phyloP scores from a whole-genome alignment of 53 echinoderm and acorn worm genomes.

The Pentamera pediparva region DNA sequence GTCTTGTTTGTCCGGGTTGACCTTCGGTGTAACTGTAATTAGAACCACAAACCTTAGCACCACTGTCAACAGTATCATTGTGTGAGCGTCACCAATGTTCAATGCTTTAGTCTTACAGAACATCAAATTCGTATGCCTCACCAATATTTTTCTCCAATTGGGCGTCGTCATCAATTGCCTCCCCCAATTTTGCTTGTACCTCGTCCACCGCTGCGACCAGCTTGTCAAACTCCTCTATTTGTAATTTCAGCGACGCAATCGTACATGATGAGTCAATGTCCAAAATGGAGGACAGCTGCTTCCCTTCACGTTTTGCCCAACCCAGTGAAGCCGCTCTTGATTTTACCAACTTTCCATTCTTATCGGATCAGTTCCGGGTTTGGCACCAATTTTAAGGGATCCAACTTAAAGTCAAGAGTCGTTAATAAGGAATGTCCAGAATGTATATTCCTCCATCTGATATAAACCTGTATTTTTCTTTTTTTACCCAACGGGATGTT shows the following conservation, averaged over 20 bases:
- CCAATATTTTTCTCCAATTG: neutral
- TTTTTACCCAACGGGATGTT: too few relatives aligned
- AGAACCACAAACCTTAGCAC: too few relatives aligned
- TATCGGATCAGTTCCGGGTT: too few relatives aligned
- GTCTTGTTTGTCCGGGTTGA: neutral
- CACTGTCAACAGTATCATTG: neutral
- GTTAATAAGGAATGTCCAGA: too few relatives aligned
- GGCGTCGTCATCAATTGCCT: neutral
- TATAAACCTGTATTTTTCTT: too few relatives aligned
- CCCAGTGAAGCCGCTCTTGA: too few relatives aligned
- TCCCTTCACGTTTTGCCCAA: constrained; percentile 11
- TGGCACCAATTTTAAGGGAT: too few relatives aligned
- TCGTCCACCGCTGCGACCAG: neutral
- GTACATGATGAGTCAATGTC: neutral
- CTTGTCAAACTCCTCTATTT: constrained; percentile 28
- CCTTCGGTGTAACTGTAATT: too few relatives aligned
- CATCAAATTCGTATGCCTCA: constrained; percentile 2
- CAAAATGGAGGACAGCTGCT: constrained; percentile 1
- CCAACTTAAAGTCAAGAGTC: too few relatives aligned
- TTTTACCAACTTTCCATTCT: too few relatives aligned
- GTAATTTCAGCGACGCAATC: neutral
- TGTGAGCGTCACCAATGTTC: neutral
- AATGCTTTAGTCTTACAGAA: neutral
- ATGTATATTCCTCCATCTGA: too few relatives aligned
- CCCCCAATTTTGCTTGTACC: constrained; percentile 2